Evolutionary conservation across 2,888 invertebrate genomes (phyloP), one percentile per base, ranked within the genome.

Genomic region (Drosophila prostipennis): DNA sequence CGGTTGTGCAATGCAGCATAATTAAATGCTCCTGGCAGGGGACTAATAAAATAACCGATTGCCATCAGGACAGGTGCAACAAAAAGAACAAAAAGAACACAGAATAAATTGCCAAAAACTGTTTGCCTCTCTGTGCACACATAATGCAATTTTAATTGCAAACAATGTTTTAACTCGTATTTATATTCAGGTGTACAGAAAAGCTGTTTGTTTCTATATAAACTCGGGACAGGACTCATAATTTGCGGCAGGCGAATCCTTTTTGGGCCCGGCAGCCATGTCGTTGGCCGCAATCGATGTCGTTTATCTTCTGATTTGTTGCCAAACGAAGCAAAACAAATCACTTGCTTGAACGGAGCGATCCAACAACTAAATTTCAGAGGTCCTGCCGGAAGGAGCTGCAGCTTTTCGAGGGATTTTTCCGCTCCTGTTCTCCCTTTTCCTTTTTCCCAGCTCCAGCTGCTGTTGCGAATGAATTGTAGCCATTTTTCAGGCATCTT

Each of bases 231-330:
- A 69, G 51, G 48, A 42, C 51, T 60, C 67, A 61, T 74, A 76
- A 76, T 65, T 67, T 67, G 65, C 40, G 65, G 65, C 65, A 23
- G 48, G 19, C 34, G 48, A 49, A 67, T 72, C 40, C 34, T 40
- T 68, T 72, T 37, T 48, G 45, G 59, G 60, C 32, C 69, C 51
- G 52, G 23, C 64, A 76, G 64, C 71, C 79, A 77, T 83, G 84
- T 82, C 82, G 79, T 78, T 86, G 72, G 79, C 79, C 86, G 59
- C 82, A 82, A 82, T 82, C 84, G 86, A 86, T 80, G 82, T 80
- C 82, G 86, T 82, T 82, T 82, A 86, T 82, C 82, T 86, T 83
- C 81, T 86, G 82, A 82, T 82, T 82, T 82, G 82, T 82, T 82
- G 79, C 86, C 84, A 77, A 82, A 86, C 82, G 82, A 82, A 83